phyloP scores from a whole-genome alignment of 2,797 vertebrate species.

The Mallotus villosus region DNA sequence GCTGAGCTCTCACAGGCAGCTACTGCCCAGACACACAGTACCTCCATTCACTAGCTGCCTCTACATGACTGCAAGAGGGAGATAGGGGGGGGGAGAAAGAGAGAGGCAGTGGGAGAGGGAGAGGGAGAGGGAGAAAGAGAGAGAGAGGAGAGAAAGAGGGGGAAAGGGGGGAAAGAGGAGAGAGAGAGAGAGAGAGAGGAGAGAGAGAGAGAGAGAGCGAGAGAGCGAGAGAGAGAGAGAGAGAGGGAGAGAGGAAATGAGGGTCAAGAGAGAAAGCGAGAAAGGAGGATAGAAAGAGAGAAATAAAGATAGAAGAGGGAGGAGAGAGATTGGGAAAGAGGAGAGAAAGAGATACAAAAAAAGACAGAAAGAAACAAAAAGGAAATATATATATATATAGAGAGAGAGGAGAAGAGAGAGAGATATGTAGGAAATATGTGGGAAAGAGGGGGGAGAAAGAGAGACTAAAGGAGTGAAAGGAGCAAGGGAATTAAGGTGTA shows the following conservation, averaged over 20 bases:
- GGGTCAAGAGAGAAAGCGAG: neutral
- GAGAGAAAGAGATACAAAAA: no score
- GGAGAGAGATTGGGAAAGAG: no score
- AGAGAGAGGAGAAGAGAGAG: slow-evolving; percentile 18
- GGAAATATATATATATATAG: no score
- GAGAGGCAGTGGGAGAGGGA: neutral
- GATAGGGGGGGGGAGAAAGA: neutral
- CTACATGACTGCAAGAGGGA: neutral
- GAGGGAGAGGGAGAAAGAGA: neutral
- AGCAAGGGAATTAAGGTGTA: slow-evolving; percentile 6
- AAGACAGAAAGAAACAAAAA: no score
- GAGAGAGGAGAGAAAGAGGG: neutral
- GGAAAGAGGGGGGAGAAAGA: neutral
- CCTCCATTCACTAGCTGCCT: slow-evolving; percentile 60
- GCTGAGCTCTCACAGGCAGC: slow-evolving; percentile 36
- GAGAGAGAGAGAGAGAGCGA: no score
- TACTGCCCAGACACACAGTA: slow-evolving; percentile 53
- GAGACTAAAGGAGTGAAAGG: neutral
- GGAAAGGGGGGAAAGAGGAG: neutral
- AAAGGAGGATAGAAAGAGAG: neutral
- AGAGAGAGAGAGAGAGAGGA: neutral
- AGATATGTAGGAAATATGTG: slow-evolving; percentile 1
- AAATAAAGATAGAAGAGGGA: neutral
- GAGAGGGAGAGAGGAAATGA: no score
- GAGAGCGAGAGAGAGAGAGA: neutral